Evolutionary conservation across 1,140 invertebrate species (phyloP).

Genomic region (Drosophila kurseongensis): DNA sequence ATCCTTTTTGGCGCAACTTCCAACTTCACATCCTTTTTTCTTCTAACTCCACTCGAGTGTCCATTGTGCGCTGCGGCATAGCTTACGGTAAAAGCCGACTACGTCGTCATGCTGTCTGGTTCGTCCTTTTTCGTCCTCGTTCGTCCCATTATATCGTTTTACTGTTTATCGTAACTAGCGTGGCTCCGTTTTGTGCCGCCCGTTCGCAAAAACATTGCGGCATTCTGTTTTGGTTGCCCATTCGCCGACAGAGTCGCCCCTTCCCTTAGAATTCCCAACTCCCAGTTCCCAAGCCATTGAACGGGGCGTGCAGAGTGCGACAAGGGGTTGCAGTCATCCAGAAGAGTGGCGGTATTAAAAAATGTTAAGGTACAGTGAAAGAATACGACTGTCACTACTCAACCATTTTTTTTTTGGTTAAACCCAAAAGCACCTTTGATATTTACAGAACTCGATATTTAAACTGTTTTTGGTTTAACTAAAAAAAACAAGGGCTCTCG

Average conservation of each 20-base stretch:
- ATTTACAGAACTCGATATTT: too few species aligned
- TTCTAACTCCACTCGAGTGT: background rate
- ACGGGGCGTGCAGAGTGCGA: conserved; percentile 11
- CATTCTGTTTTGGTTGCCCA: conserved; percentile 73
- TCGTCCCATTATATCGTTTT: conserved; percentile 10
- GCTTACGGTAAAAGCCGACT: conserved; percentile 29
- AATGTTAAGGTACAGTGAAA: conserved; percentile 4
- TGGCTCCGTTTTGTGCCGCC: conserved; percentile 26
- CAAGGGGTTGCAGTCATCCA: conserved; percentile 25
- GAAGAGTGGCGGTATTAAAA: conserved; percentile 16
- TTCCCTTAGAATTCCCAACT: conserved; percentile 18
- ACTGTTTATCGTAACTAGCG: conserved; percentile 61
- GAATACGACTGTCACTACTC: background rate
- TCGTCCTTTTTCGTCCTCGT: conserved; percentile 1
- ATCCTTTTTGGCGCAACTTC: background rate
- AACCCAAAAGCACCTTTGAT: too few species aligned
- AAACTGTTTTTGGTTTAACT: too few species aligned
- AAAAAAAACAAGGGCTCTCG: too few species aligned
- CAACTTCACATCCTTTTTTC: background rate
- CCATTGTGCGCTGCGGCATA: conserved; percentile 33
- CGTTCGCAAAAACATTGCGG: conserved; percentile 76
- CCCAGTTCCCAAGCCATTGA: conserved; percentile 17
- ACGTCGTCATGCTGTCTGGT: conserved; percentile 41
- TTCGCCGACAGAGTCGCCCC: conserved; percentile 44
- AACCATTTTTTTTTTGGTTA: background rate